phyloP scores from a whole-genome alignment of 1,140 invertebrate genomes.

The Cotesia typhae region DNA sequence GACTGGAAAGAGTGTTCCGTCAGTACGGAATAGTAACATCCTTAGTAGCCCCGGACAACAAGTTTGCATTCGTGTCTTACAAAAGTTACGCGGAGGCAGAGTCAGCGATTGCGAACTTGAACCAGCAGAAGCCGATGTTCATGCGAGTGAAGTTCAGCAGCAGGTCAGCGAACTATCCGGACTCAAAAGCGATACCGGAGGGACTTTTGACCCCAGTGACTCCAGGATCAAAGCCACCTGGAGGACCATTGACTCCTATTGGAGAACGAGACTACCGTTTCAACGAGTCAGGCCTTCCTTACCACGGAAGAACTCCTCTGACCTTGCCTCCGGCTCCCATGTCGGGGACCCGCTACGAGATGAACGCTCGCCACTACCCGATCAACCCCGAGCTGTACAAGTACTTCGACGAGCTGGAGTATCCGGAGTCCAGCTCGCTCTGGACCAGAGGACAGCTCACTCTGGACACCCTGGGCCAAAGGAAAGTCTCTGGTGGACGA shows the following conservation, averaged over 20 bases:
- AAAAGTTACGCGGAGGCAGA: slow-evolving; percentile 50
- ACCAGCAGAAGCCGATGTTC: slow-evolving; percentile 45
- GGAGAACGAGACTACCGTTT: too few species aligned
- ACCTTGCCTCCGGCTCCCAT: background rate
- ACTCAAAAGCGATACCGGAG: too few species aligned
- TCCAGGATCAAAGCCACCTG: slow-evolving; percentile 1
- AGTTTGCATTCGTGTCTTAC: slow-evolving; percentile 53
- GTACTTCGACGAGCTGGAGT: slow-evolving; percentile 48
- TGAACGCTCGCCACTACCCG: slow-evolving; percentile 5
- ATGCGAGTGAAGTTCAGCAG: slow-evolving; percentile 47
- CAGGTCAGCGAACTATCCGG: slow-evolving; percentile 19
- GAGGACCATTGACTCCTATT: too few species aligned
- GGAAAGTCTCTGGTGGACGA: slow-evolving; percentile 54
- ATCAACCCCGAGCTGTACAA: slow-evolving; percentile 40
- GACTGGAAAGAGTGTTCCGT: slow-evolving; percentile 50
- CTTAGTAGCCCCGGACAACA: slow-evolving; percentile 39
- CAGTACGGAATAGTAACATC: slow-evolving; percentile 47
- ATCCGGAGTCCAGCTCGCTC: slow-evolving; percentile 49
- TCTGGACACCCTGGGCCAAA: slow-evolving; percentile 49
- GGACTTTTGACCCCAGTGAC: background rate
- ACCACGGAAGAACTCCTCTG: background rate
- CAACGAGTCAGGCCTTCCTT: too few species aligned
- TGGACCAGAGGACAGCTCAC: slow-evolving; percentile 53
- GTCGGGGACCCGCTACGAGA: background rate
- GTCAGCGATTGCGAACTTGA: slow-evolving; percentile 45